These are phyloP conservation scores for Micrasema minimum DNA, from an alignment of 1,140 invertebrate species.

Conservation along the genomic window DNA sequence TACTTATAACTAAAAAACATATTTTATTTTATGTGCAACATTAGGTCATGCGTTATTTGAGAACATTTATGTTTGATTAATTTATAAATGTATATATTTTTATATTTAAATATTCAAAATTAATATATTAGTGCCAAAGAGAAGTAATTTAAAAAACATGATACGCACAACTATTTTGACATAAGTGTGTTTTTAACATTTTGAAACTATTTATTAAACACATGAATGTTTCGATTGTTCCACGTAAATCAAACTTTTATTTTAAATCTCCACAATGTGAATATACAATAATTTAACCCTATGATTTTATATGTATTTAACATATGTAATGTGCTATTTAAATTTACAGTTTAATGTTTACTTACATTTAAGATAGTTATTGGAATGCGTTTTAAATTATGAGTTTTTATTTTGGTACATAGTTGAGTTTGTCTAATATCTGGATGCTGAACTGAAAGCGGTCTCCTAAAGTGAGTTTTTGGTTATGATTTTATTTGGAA, in stretches of 20 bases:
- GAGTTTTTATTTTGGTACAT: no score
- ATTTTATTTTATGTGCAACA: slow-evolving; percentile 31
- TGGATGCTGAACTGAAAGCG: no score
- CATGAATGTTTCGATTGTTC: no score
- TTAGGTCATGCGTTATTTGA: slow-evolving; percentile 20
- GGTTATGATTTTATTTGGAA: no score
- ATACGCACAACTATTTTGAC: slow-evolving; percentile 48
- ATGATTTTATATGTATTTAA: no score
- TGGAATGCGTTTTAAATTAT: slow-evolving; percentile 21
- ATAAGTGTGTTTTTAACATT: slow-evolving; percentile 45
- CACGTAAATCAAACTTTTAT: no score
- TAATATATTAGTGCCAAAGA: slow-evolving; percentile 42
- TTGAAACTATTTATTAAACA: slow-evolving; percentile 28
- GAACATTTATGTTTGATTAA: slow-evolving; percentile 24
- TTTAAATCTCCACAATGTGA: slow-evolving; percentile 19
- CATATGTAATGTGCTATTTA: slow-evolving; percentile 49
- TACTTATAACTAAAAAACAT: no score
- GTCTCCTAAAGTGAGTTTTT: no score
- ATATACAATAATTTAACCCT: neutral
- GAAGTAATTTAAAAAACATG: slow-evolving; percentile 18
- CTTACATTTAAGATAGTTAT: slow-evolving; percentile 29
- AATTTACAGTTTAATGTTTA: slow-evolving; percentile 30
- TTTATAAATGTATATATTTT: slow-evolving; percentile 34
- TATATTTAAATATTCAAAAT: slow-evolving; percentile 24
- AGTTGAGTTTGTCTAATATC: no score